Conservation (phyloP, 1,140 invertebrate species). For the Drosophila quadrilineata region DNA sequence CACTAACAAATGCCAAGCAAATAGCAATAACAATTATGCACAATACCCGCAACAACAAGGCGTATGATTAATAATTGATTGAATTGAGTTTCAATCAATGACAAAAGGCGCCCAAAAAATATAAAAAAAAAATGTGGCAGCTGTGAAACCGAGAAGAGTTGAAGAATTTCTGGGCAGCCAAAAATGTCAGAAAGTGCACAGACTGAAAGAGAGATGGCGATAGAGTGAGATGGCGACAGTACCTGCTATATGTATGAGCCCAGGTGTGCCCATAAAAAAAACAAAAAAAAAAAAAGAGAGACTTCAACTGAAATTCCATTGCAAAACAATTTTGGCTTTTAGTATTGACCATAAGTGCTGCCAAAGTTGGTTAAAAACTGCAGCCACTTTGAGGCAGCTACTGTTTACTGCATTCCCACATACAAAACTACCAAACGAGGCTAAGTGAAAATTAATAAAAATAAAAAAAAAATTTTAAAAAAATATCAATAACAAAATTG, state of each 20-base stretch:
- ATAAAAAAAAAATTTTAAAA: conserved; percentile 50
- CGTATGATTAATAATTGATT: conserved; percentile 79
- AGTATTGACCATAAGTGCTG: conserved; percentile 63
- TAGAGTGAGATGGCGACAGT: not conserved
- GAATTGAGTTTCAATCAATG: conserved; percentile 59
- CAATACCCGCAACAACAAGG: conserved; percentile 62
- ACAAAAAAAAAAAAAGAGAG: no score
- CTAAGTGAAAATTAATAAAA: conserved; percentile 78
- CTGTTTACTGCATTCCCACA: conserved; percentile 62
- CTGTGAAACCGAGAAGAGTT: conserved; percentile 39
- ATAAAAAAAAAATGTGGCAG: conserved; percentile 7
- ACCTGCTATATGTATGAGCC: conserved; percentile 19
- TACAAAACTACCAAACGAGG: conserved; percentile 14
- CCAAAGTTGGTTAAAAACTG: conserved; percentile 15
- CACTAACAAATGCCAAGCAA: no score
- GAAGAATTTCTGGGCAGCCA: conserved; percentile 51
- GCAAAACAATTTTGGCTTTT: conserved; percentile 57
- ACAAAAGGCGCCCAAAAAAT: conserved; percentile 41
- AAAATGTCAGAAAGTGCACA: conserved; percentile 73
- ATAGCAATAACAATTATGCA: no score
- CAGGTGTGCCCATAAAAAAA: conserved; percentile 70
- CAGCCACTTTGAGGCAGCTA: not conserved
- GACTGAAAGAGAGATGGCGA: no score
- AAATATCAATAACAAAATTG: no score
- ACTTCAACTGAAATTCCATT: no score